Conservation (phyloP, 2,113 vertebrate species). For the Dermatemys mawii region DNA sequence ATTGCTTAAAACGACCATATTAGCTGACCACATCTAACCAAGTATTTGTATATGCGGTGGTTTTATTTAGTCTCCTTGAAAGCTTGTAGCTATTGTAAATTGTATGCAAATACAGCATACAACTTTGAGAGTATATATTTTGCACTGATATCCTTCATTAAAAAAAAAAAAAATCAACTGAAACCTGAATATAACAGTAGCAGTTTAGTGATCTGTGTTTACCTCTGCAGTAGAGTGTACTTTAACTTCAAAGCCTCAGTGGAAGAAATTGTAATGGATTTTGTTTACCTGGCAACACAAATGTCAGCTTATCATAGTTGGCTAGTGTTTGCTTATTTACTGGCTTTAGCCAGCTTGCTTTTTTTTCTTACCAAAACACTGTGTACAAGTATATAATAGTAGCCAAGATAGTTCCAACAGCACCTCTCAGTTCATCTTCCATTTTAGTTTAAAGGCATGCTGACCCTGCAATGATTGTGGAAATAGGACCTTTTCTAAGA, state of each 20-base stretch:
- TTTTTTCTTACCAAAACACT: not conserved
- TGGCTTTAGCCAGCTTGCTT: not conserved
- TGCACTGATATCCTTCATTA: not conserved
- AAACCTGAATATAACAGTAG: not conserved
- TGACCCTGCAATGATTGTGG: not conserved
- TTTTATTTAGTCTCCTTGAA: not conserved
- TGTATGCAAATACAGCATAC: accelerated
- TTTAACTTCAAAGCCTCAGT: constrained; percentile 10
- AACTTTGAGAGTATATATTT: not conserved
- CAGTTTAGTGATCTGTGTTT: not conserved
- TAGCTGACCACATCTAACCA: not conserved
- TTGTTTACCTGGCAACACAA: constrained; percentile 37
- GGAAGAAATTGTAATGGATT: constrained; percentile 36
- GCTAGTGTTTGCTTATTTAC: not conserved
- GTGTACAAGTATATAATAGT: not conserved
- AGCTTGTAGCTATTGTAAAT: not conserved
- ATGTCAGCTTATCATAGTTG: not conserved
- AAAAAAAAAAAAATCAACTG: not conserved
- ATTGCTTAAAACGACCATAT: not conserved
- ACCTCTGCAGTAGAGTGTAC: not conserved
- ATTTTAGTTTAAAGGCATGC: not conserved
- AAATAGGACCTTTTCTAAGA: not conserved
- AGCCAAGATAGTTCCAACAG: not conserved
- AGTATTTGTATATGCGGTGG: not conserved
- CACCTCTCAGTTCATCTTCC: not conserved